Conservation (phyloP, 2,888 invertebrate genomes). For the Nebria salina region DNA sequence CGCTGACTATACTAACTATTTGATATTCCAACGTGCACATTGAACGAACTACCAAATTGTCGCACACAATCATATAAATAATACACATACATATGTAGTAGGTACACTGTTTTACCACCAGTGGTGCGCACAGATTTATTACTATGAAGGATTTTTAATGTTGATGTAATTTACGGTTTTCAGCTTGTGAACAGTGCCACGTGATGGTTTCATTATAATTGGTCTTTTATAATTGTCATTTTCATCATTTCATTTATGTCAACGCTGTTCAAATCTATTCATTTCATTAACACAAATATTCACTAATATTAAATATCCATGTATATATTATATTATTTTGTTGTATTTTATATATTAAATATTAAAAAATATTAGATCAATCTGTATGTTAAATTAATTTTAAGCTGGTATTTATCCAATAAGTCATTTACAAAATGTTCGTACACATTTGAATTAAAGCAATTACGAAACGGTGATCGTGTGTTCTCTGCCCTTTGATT, state of each 20-base stretch:
- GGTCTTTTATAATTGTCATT: conserved; percentile 40
- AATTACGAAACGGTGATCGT: not conserved
- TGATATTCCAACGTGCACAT: conserved; percentile 30
- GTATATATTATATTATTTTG: too few relatives aligned
- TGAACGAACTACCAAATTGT: conserved; percentile 6
- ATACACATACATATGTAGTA: not conserved
- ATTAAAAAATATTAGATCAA: too few relatives aligned
- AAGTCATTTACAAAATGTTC: not conserved
- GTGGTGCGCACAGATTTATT: conserved; percentile 29
- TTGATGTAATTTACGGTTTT: conserved; percentile 30
- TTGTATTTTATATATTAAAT: too few relatives aligned
- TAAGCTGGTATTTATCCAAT: not conserved
- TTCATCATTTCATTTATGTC: not conserved
- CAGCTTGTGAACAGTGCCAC: conserved; percentile 34
- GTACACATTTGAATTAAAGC: not conserved
- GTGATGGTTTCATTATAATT: conserved; percentile 38
- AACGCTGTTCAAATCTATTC: not conserved
- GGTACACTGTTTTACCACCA: not conserved
- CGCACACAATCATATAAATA: conserved; percentile 5
- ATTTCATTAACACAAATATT: not conserved
- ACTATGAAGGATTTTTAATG: conserved; percentile 38
- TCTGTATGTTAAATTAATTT: too few relatives aligned
- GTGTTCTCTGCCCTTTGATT: conserved; percentile 17
- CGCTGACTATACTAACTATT: conserved; percentile 28
- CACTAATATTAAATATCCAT: not conserved